phyloP scores from a whole-genome alignment of 2,113 vertebrate genomes.

The Notiomystis cincta region DNA sequence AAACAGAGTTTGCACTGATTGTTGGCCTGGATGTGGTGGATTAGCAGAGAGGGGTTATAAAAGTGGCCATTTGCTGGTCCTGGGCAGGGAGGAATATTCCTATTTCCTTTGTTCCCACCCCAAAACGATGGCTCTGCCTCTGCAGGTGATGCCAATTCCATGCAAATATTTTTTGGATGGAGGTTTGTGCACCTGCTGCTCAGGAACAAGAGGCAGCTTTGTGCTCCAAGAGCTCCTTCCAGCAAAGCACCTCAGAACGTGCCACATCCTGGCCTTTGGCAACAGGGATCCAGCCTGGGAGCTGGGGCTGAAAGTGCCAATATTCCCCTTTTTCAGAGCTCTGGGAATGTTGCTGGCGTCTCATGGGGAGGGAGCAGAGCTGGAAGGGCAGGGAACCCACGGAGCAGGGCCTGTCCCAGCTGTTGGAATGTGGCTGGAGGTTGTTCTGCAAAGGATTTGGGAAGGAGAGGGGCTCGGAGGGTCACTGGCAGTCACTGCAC shows the following conservation, averaged over 20 bases:
- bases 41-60: neutral
- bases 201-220: neutral
- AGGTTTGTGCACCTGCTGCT: slow-evolving; percentile 21
- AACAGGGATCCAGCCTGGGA: neutral
- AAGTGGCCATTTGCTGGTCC: neutral
- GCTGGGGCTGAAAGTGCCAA: neutral
- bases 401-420: neutral
- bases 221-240: neutral
- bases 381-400: neutral
- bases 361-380: neutral
- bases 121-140: neutral
- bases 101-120: neutral
- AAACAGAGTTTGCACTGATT: neutral
- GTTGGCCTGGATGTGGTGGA: neutral
- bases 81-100: neutral
- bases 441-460: neutral
- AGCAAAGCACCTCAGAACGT: neutral
- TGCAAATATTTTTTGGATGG: neutral
- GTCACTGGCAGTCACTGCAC: neutral
- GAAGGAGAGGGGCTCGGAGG: neutral
- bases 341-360: neutral
- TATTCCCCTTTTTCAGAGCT: neutral
- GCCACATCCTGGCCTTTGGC: neutral
- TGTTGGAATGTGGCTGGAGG: neutral
- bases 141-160: neutral